phyloP scores from a whole-genome alignment of 2,888 invertebrate species.

The Aspidapion aeneum region DNA sequence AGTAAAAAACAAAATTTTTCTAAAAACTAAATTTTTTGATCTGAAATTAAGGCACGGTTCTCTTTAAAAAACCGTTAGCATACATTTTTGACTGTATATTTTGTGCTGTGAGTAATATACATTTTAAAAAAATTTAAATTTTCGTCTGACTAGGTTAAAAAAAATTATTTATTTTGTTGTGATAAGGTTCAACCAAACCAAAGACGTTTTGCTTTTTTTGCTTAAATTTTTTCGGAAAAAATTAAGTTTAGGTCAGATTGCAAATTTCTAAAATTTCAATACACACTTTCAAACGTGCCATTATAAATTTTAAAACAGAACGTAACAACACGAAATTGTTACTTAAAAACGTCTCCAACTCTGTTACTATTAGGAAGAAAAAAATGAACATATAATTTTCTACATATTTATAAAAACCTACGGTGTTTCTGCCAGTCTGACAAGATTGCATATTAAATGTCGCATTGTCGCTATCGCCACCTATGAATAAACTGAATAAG shows the following conservation, averaged over 20 bases:
- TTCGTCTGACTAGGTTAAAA: constrained; percentile 46
- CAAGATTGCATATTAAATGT: too few relatives aligned
- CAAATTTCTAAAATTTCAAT: constrained; percentile 11
- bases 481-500: too few relatives aligned
- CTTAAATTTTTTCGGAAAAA: not conserved
- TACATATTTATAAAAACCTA: constrained; percentile 14
- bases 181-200: constrained; percentile 50
- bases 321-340: not conserved
- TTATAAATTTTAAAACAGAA: constrained; percentile 30
- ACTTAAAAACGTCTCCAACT: not conserved
- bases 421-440: too few relatives aligned
- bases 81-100: constrained; percentile 47
- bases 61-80: constrained; percentile 37
- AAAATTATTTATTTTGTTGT: constrained; percentile 45
- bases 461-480: too few relatives aligned
- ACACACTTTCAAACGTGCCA: constrained; percentile 40
- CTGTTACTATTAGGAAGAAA: not conserved
- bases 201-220: constrained; percentile 38
- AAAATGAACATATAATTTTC: constrained; percentile 12
- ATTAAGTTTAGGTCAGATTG: not conserved
- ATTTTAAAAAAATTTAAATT: constrained; percentile 32
- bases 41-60: constrained; percentile 42
- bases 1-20: not conserved
- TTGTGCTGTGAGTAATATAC: constrained; percentile 48
- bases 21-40: constrained; percentile 30